Evolutionary conservation across 2,113 vertebrate genomes (phyloP).

Genomic region (Acrocephalus kingi): DNA sequence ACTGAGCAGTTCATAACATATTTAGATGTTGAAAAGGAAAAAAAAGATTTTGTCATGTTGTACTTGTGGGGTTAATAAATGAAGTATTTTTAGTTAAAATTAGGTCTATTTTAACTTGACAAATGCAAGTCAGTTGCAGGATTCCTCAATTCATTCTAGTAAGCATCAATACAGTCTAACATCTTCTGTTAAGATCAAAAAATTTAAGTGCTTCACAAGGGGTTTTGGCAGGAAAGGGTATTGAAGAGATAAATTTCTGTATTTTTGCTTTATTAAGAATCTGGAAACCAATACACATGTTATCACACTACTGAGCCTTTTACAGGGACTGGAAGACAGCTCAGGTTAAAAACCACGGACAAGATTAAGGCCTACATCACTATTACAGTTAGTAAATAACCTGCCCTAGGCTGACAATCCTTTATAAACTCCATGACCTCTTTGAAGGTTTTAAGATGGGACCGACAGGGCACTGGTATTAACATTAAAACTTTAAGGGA

Average conservation of each 20-base stretch:
- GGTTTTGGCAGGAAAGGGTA: neutral
- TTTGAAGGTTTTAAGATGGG: neutral
- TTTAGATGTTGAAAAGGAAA: neutral
- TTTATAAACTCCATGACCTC: neutral
- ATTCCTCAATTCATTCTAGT: neutral
- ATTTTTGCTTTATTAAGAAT: neutral
- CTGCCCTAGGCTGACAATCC: neutral
- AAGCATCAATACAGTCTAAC: neutral
- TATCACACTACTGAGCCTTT: neutral
- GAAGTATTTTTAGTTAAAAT: neutral
- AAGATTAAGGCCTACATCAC: neutral
- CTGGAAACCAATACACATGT: neutral
- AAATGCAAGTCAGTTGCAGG: neutral
- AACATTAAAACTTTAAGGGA: neutral
- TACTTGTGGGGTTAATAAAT: neutral
- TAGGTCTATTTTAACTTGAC: neutral
- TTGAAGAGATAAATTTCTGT: neutral
- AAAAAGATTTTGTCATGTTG: neutral
- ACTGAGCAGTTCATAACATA: neutral
- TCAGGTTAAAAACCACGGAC: neutral
- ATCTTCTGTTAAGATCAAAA: neutral
- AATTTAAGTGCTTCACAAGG: neutral
- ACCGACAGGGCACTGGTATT: neutral
- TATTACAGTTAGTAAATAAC: neutral
- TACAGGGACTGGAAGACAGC: neutral